A percentile compares a stretch with the other conserved stretches of the same genome.
phyloP scores from a whole-genome alignment of 2,797 vertebrate species.

The Lutjanus campechanus region DNA sequence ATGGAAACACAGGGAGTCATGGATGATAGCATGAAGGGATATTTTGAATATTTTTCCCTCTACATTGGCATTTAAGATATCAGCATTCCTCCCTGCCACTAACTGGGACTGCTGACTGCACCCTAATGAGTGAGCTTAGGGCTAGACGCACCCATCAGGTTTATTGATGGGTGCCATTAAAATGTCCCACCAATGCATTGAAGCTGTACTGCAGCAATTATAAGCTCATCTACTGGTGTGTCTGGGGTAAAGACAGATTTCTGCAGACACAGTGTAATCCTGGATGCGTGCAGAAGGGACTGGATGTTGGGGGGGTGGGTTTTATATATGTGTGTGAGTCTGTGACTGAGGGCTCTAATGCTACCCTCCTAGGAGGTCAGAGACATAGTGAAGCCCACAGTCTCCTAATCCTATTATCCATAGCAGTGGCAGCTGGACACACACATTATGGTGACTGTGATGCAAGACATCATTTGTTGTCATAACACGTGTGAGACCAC shows the following conservation, averaged over 20 bases:
- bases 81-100: conserved; percentile 1
- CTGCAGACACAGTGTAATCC: conserved; percentile 67
- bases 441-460: conserved; percentile 23
- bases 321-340: conserved; percentile 6
- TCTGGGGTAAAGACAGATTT: conserved; percentile 60
- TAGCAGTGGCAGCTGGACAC: conserved; percentile 64
- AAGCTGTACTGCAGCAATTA: conserved; percentile 35
- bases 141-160: background rate
- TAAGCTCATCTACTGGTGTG: conserved; percentile 29
- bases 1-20: background rate
- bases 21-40: background rate
- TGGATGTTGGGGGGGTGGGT: conserved; percentile 25
- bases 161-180: conserved; percentile 23
- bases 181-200: conserved; percentile 6
- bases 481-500: conserved; percentile 24
- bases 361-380: conserved; percentile 57
- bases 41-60: conserved; percentile 3
- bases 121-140: background rate
- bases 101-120: background rate
- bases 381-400: conserved; percentile 61
- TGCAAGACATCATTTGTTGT: conserved; percentile 18
- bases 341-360: conserved; percentile 45
- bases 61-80: background rate
- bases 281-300: conserved; percentile 47
- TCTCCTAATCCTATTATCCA: conserved; percentile 75